phyloP scores from a whole-genome alignment of 1,140 invertebrate genomes.

The Achroia grisella region DNA sequence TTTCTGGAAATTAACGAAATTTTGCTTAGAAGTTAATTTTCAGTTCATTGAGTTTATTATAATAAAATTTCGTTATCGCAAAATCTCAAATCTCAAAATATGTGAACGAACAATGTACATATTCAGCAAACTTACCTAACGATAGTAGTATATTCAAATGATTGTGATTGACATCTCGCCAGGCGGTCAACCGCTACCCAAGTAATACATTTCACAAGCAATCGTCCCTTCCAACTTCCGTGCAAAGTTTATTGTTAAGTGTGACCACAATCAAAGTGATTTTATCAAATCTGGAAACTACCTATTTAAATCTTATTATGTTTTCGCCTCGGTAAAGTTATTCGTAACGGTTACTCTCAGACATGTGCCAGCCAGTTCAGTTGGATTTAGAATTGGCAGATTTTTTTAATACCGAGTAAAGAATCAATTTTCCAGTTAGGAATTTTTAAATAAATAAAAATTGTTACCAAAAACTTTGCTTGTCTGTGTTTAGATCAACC shows the following conservation, averaged over 20 bases:
- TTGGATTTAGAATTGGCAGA: no score
- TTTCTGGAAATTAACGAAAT: constrained; percentile 36
- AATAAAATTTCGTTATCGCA: constrained; percentile 57
- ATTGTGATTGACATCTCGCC: constrained; percentile 64
- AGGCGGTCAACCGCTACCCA: constrained; percentile 51
- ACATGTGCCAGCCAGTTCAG: constrained; percentile 18
- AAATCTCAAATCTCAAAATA: constrained; percentile 55
- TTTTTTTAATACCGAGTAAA: no score
- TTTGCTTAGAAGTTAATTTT: constrained; percentile 37
- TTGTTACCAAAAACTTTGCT: no score
- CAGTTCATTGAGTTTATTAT: constrained; percentile 52
- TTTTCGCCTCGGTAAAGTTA: constrained; percentile 9
- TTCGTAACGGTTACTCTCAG: constrained; percentile 15
- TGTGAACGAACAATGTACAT: constrained; percentile 49
- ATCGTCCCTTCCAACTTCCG: constrained; percentile 39
- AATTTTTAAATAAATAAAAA: no score
- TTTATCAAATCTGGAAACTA: constrained; percentile 49
- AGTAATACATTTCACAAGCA: constrained; percentile 20
- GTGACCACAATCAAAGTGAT: constrained; percentile 55
- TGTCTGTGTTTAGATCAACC: no score
- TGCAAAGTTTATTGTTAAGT: constrained; percentile 41
- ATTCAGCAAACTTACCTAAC: neutral
- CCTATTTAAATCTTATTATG: constrained; percentile 30
- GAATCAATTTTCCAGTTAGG: no score
- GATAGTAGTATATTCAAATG: constrained; percentile 57